phyloP scores from a whole-genome alignment of 1,140 invertebrate genomes.

The Eulimnadia texana region DNA sequence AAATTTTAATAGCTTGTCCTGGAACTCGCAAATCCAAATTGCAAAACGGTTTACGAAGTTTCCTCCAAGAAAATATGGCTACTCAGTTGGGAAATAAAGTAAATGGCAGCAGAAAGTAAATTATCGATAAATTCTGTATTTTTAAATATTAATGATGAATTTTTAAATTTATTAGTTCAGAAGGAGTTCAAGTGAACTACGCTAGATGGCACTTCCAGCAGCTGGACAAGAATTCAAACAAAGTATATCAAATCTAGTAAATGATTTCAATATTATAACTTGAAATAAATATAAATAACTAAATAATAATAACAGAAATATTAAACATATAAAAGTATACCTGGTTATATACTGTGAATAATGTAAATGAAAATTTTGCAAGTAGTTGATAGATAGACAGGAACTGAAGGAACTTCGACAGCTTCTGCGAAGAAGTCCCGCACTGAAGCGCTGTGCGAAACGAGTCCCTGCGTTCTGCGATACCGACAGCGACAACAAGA shows the following conservation, averaged over 20 bases:
- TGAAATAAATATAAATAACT: no score
- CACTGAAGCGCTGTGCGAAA: conserved; percentile 63
- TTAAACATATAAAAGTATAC: no score
- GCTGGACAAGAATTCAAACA: conserved; percentile 73
- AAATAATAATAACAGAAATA: no score
- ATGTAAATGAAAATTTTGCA: not conserved
- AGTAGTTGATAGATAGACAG: conserved; percentile 52
- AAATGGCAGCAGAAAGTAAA: not conserved
- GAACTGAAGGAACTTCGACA: conserved; percentile 76
- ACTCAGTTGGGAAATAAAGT: conserved; percentile 3
- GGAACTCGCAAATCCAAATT: conserved; percentile 14
- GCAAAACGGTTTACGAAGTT: conserved; percentile 12
- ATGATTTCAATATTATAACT: not conserved
- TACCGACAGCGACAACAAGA: conserved; percentile 69
- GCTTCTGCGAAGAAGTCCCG: conserved; percentile 45
- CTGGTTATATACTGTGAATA: no score
- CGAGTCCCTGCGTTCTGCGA: conserved; percentile 81
- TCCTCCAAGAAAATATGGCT: conserved; percentile 16
- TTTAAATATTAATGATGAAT: no score
- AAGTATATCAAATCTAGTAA: no score
- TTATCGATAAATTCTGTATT: no score
- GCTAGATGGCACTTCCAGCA: conserved; percentile 68
- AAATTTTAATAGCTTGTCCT: conserved; percentile 15
- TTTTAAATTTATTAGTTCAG: not conserved
- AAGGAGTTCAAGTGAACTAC: conserved; percentile 21